Evolutionary conservation across 2,113 vertebrate genomes (phyloP), one percentile per base, ranked within the genome.

Genomic region (Centropus bengalensis): DNA sequence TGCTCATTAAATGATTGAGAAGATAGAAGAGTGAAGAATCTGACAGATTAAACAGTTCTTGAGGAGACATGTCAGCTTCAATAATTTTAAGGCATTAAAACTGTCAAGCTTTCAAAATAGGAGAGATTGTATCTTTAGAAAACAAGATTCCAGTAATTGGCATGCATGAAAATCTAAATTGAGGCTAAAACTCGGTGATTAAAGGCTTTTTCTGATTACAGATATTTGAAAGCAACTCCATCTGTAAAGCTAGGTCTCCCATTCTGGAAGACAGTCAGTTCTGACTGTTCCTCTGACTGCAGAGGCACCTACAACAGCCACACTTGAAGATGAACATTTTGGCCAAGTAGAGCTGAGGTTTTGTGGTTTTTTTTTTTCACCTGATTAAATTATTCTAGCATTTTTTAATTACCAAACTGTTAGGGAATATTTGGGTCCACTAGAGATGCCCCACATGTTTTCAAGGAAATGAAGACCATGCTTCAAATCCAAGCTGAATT

Each of bases 61-160:
- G 78, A 96, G 88, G 47, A 96, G 81, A 82, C 56, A 2, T 81
- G 92, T 95, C 88, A 95, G 64, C 88, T 92, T 58, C 79, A 52
- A 88, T 96, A 75, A 96, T 95, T 86, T 74, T 71, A 62, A 38
- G 89, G 89, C 94, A 89, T 89, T 81, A 69, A 28, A 89, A 64
- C 88, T 94, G 93, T 96, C 95, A 96, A 75, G 93, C 71, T 86
- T 95, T 93, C 95, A 94, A 94, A 96, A 91, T 4, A 92, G 86
- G 56, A 47, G 85, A 78, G 95, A 89, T 66, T 86, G 69, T 91
- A 86, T 86, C 96, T 66, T 40, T 40, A 93, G 92, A 93, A 93
- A 96, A 94, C 90, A 94, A 93, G 49, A n/a, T 64, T 83, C 81
- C 78, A 49, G 79, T 96, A 96, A 96, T 79, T 97, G 95, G 45